A percentile compares a stretch with the other conserved stretches of the same genome.
Evolutionary conservation across 2,888 invertebrate genomes (phyloP).

Genomic region (Syrista parreyssii): DNA sequence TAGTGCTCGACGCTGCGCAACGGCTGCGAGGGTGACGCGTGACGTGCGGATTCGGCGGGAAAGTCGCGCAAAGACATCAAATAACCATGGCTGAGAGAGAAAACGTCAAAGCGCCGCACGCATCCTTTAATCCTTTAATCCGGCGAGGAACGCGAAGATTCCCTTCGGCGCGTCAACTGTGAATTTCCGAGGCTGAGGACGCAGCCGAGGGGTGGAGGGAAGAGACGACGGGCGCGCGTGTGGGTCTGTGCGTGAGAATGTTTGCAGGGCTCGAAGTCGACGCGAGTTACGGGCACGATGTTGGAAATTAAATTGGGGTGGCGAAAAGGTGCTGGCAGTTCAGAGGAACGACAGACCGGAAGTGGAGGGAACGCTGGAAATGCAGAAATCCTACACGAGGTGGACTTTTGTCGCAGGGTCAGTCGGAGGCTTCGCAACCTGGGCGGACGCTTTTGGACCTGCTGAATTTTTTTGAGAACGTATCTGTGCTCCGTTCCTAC

Average conservation of each 20-base stretch:
- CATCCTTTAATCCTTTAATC: constrained; percentile 49
- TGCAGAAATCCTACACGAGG: neutral
- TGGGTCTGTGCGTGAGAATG: neutral
- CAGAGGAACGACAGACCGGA: neutral
- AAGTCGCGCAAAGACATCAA: neutral
- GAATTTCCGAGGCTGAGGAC: constrained; percentile 37
- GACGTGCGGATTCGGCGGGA: constrained; percentile 1
- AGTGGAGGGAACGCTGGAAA: too few species aligned
- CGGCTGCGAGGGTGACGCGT: constrained; percentile 7
- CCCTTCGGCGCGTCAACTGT: constrained; percentile 31
- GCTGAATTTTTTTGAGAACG: neutral
- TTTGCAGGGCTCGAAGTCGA: constrained; percentile 23
- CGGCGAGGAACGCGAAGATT: constrained; percentile 31
- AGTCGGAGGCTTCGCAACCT: neutral
- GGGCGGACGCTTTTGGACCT: neutral
- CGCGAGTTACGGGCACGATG: constrained; percentile 32
- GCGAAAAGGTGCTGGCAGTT: neutral
- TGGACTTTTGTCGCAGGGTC: neutral
- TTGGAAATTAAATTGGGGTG: constrained; percentile 36
- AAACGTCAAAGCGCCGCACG: constrained; percentile 35
- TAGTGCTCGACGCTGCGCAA: neutral
- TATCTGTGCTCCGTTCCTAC: neutral
- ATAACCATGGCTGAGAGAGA: neutral
- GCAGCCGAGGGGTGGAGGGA: neutral
- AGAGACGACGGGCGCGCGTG: neutral